Conservation (phyloP, 30 jellyfish, hydroid and myxozoan species). For the Hydra vulgaris region DNA sequence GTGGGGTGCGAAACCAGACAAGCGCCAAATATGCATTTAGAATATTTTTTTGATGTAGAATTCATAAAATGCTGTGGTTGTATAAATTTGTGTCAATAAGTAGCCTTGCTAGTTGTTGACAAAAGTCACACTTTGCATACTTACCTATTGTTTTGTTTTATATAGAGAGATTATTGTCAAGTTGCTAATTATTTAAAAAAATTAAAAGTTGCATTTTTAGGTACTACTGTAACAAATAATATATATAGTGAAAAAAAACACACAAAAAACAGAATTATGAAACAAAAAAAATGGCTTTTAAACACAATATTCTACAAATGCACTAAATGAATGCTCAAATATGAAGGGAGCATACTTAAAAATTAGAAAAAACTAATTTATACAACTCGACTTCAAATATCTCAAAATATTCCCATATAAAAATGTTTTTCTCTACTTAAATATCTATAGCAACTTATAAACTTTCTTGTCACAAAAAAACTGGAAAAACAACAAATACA, state of each 20-base stretch:
- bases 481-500: neutral
- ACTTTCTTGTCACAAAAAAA: neutral
- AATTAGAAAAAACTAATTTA: neutral
- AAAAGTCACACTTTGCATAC: neutral
- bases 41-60: neutral
- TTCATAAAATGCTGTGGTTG: neutral
- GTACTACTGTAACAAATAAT: neutral
- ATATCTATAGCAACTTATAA: neutral
- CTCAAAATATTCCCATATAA: neutral
- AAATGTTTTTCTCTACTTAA: neutral
- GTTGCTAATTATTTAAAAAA: neutral
- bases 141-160: neutral
- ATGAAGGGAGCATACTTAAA: neutral
- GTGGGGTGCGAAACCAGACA: neutral
- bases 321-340: neutral
- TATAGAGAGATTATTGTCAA: neutral
- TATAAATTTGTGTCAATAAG: neutral
- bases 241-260: neutral
- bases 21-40: neutral
- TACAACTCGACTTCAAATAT: neutral
- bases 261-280: neutral
- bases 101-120: neutral
- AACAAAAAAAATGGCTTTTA: neutral
- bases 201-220: neutral
- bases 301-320: neutral